Conservation (phyloP, 2,113 vertebrate species). For the Saccopteryx bilineata region DNA sequence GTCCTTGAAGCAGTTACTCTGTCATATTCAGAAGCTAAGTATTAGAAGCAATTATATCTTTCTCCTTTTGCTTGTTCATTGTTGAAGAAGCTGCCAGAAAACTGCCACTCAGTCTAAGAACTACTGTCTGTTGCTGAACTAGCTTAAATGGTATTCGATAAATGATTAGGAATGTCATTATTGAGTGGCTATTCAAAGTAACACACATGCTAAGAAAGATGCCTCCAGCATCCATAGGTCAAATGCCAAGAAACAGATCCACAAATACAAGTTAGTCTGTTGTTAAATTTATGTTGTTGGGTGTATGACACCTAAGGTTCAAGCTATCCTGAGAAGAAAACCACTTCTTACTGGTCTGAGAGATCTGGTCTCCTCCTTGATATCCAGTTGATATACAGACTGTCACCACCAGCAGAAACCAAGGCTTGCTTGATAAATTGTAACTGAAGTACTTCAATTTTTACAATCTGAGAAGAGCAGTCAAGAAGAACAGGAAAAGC, state of each 20-base stretch:
- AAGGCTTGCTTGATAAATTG: background rate
- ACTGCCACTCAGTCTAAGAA: constrained; percentile 68
- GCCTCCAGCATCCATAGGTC: constrained; percentile 54
- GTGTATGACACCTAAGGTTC: background rate
- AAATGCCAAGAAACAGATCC: constrained; percentile 68
- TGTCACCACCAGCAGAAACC: constrained; percentile 6
- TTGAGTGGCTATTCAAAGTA: constrained; percentile 70
- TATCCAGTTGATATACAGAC: background rate
- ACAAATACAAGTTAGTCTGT: constrained; percentile 35
- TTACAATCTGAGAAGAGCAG: background rate
- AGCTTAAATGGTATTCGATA: constrained; percentile 77
- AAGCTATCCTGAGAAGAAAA: background rate
- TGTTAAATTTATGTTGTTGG: background rate
- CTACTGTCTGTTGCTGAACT: constrained; percentile 64
- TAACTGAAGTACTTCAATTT: constrained; percentile 38
- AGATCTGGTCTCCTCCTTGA: background rate
- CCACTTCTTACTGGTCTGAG: background rate
- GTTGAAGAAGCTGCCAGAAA: constrained; percentile 74
- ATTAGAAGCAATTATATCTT: constrained; percentile 70
- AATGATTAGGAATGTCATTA: constrained; percentile 76
- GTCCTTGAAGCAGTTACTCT: constrained; percentile 27
- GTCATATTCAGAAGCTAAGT: constrained; percentile 67
- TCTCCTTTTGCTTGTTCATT: constrained; percentile 68
- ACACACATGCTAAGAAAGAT: constrained; percentile 71
- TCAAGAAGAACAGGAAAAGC: background rate